These are phyloP conservation scores for cattle (Bos taurus) DNA, from an alignment of 2,113 vertebrate species.

Conservation along the genomic window ARS-UCD2.0 NC_037343.1:57414501-57415000, in stretches of 20 bases:
- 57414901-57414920: background rate
- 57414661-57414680: background rate
- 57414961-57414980: background rate
- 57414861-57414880: background rate
- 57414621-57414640: background rate
- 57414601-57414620: background rate
- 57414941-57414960: background rate
- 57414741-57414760: background rate
- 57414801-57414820: background rate
- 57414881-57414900: background rate
- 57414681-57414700: background rate
- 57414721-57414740: background rate
- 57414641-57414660: background rate
- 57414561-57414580: background rate
- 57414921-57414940: background rate
- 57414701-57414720: background rate
- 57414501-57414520: background rate
- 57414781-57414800: background rate
- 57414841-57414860: background rate
- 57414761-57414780: background rate
- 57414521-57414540: background rate
- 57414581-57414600: background rate
- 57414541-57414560: background rate
- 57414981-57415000: background rate
- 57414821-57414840: background rate